Evolutionary conservation across 2,113 vertebrate genomes (phyloP).

Genomic region (Notarius lentiginosus): DNA sequence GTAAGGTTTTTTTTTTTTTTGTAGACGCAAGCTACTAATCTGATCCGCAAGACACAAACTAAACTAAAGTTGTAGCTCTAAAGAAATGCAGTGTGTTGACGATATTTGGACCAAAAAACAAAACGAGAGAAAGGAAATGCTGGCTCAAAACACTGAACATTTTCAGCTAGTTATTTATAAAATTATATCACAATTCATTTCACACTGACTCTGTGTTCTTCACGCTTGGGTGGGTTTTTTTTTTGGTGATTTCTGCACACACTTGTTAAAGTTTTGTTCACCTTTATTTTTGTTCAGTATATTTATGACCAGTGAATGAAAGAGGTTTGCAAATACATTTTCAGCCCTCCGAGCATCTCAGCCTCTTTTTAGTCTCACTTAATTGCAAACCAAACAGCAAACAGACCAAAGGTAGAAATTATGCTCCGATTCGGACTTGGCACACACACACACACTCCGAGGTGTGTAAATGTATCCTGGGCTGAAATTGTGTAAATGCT

Average conservation of each 20-base stretch:
- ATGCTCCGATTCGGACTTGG: background rate
- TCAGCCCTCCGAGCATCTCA: background rate
- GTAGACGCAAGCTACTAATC: background rate
- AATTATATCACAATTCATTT: background rate
- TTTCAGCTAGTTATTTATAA: background rate
- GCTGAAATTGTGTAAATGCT: background rate
- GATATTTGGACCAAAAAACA: background rate
- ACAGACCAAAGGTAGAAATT: background rate
- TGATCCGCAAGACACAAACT: background rate
- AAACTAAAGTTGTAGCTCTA: background rate
- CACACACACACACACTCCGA: background rate
- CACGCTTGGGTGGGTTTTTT: background rate
- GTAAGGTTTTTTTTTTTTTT: background rate
- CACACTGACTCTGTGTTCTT: background rate
- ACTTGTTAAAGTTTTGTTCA: background rate
- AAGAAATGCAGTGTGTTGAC: background rate
- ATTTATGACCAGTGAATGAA: conserved; percentile 5
- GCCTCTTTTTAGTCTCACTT: background rate
- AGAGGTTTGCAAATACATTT: background rate
- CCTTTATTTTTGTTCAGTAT: too few relatives aligned
- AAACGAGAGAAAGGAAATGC: background rate
- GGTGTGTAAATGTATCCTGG: background rate
- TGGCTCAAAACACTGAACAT: background rate
- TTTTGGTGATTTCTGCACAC: background rate
- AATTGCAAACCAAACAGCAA: background rate